Evolutionary conservation across 2,113 vertebrate species (phyloP).

Genomic region (Corythoichthys intestinalis): DNA sequence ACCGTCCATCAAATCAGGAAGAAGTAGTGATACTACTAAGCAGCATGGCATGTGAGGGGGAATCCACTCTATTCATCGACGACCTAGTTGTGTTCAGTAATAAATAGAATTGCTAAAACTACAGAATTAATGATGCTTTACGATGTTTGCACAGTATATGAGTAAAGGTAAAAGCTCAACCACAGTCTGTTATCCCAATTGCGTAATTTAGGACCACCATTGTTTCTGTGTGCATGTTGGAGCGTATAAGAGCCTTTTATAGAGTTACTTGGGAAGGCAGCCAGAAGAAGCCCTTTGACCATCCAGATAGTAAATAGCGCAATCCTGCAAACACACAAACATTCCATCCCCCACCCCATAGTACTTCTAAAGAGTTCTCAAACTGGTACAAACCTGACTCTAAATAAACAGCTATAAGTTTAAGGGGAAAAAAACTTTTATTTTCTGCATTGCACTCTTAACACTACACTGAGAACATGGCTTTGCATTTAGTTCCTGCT

Average conservation of each 20-base stretch:
- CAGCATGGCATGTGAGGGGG: no score
- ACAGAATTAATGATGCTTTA: not conserved
- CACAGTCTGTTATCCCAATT: not conserved
- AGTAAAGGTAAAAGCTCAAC: not conserved
- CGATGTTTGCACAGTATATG: not conserved
- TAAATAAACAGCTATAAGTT: not conserved
- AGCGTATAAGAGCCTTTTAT: not conserved
- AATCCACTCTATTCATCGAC: not conserved
- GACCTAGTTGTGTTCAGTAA: not conserved
- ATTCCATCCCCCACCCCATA: not conserved
- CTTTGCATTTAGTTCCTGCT: conserved; percentile 7
- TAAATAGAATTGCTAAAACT: not conserved
- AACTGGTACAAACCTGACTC: not conserved
- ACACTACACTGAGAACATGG: not conserved
- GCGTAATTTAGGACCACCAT: conserved; percentile 1
- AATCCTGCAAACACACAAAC: not conserved
- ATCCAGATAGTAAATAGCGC: not conserved
- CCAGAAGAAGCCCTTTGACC: conserved; percentile 4
- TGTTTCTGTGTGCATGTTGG: not conserved
- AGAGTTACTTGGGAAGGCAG: not conserved
- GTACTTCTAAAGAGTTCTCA: not conserved
- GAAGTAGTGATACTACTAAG: no score
- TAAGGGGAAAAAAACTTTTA: not conserved
- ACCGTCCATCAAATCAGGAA: not conserved
- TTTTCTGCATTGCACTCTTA: not conserved